These are phyloP conservation scores for Philopedon plagiatum DNA, from an alignment of 2,888 invertebrate species.

Conservation along the genomic window DNA sequence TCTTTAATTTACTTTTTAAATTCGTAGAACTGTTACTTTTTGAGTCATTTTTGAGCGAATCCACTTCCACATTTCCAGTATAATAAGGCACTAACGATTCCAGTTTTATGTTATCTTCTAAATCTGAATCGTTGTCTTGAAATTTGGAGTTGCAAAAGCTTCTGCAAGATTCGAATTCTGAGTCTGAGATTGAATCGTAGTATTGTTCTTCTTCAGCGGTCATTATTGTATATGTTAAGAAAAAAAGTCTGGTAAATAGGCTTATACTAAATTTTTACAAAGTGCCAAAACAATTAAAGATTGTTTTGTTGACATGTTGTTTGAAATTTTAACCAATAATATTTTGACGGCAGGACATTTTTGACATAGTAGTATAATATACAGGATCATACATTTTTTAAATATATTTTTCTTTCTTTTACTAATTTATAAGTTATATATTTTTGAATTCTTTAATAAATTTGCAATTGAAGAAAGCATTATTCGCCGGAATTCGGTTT, in stretches of 20 bases:
- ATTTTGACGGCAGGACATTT: background rate
- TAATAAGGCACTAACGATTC: constrained; percentile 37
- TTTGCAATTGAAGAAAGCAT: too few species aligned
- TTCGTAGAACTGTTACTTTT: constrained; percentile 29
- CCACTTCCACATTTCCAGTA: constrained; percentile 40
- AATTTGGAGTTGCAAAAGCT: constrained; percentile 40
- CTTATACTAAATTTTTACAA: background rate
- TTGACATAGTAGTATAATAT: background rate
- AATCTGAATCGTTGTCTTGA: constrained; percentile 17
- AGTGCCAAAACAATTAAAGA: background rate
- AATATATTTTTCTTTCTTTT: too few species aligned
- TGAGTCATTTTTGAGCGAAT: constrained; percentile 32
- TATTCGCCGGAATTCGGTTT: too few species aligned
- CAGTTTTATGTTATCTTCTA: constrained; percentile 16
- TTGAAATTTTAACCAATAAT: constrained; percentile 10
- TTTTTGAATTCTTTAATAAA: too few species aligned
- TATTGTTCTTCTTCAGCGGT: constrained; percentile 42
- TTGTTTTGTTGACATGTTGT: constrained; percentile 20
- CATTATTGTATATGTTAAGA: constrained; percentile 18
- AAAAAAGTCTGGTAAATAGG: background rate
- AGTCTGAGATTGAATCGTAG: constrained; percentile 47
- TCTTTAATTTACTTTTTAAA: constrained; percentile 15
- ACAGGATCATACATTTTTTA: too few species aligned
- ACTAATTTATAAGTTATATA: too few species aligned
- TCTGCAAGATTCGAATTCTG: constrained; percentile 34